Percentiles rank a stretch among this genome's conserved stretches.
phyloP scores from a whole-genome alignment of 2,888 invertebrate genomes.

The Fabriciana adippe region DNA sequence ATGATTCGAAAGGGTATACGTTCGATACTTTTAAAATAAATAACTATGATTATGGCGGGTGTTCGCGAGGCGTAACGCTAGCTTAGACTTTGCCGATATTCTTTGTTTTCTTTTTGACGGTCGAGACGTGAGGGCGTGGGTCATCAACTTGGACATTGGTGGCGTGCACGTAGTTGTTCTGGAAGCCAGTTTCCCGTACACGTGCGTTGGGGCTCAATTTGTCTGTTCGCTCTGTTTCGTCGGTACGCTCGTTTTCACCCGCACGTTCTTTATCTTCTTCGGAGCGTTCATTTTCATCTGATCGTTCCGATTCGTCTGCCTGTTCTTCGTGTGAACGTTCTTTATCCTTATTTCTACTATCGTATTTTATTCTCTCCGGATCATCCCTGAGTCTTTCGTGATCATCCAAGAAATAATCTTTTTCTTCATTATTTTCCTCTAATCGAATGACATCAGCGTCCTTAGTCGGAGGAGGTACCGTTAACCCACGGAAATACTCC shows the following conservation, averaged over 20 bases:
- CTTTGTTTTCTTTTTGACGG: slow-evolving; percentile 45
- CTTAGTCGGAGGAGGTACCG: slow-evolving; percentile 63
- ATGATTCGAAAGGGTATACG: slow-evolving; percentile 24
- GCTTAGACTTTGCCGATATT: slow-evolving; percentile 44
- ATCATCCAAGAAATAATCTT: slow-evolving; percentile 60
- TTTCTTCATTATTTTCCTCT: slow-evolving; percentile 48
- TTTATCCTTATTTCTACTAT: slow-evolving; percentile 38
- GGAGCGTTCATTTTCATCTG: slow-evolving; percentile 45
- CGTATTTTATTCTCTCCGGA: slow-evolving; percentile 47
- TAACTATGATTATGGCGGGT: slow-evolving; percentile 70
- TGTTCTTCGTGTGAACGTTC: slow-evolving; percentile 43
- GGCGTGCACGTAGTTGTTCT: slow-evolving; percentile 64
- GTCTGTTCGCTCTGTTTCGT: slow-evolving; percentile 51
- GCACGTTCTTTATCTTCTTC: slow-evolving; percentile 48
- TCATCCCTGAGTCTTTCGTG: slow-evolving; percentile 64
- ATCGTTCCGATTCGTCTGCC: slow-evolving; percentile 49
- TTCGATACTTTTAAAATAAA: slow-evolving; percentile 56
- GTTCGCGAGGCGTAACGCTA: slow-evolving; percentile 41
- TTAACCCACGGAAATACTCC: slow-evolving; percentile 56
- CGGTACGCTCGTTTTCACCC: slow-evolving; percentile 49
- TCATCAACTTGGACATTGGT: slow-evolving; percentile 64
- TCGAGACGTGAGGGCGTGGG: slow-evolving; percentile 47
- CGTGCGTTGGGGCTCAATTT: slow-evolving; percentile 62
- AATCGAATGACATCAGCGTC: slow-evolving; percentile 63
- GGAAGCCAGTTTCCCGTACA: slow-evolving; percentile 62